Percentiles rank a stretch among this genome's conserved stretches.
These are phyloP conservation scores for Triplophysa tibetana DNA, from an alignment of 2,113 vertebrate species.

Conservation along the genomic window DNA sequence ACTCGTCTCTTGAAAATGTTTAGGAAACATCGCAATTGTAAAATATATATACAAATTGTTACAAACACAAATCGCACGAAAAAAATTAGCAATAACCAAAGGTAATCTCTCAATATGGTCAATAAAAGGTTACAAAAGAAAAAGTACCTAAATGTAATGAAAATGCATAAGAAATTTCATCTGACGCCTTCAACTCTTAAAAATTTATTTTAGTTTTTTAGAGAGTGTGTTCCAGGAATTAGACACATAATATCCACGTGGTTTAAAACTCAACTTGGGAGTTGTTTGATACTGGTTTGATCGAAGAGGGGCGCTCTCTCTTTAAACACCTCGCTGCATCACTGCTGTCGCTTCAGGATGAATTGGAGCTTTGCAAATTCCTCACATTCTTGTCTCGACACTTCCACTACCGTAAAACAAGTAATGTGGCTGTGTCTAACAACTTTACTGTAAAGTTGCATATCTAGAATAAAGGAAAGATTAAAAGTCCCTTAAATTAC, in stretches of 20 bases:
- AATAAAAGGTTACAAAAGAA: background rate
- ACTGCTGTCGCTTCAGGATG: conserved; percentile 72
- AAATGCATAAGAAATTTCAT: background rate
- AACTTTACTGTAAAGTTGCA: background rate
- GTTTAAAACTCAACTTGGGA: background rate
- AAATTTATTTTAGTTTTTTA: background rate
- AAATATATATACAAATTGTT: background rate
- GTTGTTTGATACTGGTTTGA: conserved; percentile 39
- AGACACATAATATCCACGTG: background rate
- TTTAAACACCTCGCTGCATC: conserved; percentile 63
- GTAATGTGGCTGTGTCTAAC: conserved; percentile 29
- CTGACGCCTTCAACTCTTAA: background rate
- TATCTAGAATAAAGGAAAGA: conserved; percentile 14
- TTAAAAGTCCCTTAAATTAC: background rate
- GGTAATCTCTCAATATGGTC: background rate
- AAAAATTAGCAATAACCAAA: background rate
- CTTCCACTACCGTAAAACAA: conserved; percentile 76
- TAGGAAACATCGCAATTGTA: background rate
- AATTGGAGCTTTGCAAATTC: conserved; percentile 80
- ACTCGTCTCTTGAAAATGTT: conserved; percentile 28
- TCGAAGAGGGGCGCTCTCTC: conserved; percentile 56
- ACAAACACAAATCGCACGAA: background rate
- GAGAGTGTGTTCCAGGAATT: background rate
- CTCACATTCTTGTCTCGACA: conserved; percentile 77
- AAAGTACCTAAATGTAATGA: background rate